Percentiles rank a stretch among this genome's conserved stretches.
These are phyloP conservation scores for Acronicta psi DNA, from an alignment of 2,888 invertebrate species.

Conservation along the genomic window DNA sequence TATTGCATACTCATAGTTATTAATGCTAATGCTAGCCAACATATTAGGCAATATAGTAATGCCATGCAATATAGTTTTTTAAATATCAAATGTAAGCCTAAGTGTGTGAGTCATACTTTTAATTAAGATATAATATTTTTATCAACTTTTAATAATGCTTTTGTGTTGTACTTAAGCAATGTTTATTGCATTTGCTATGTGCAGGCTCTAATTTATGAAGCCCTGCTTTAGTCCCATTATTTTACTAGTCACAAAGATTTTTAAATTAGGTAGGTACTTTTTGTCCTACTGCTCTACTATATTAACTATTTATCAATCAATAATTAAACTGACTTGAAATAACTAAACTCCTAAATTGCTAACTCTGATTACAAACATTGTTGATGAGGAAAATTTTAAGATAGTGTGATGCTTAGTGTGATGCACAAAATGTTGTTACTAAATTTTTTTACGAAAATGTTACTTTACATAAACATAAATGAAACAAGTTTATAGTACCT, in stretches of 20 bases:
- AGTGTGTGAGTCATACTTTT: conserved; percentile 10
- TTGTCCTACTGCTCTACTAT: neutral
- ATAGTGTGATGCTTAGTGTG: too few relatives aligned
- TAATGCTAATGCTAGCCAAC: conserved; percentile 35
- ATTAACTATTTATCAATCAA: too few relatives aligned
- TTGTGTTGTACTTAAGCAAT: conserved; percentile 36
- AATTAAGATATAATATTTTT: neutral
- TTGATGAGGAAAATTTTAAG: too few relatives aligned
- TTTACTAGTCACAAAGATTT: conserved; percentile 26
- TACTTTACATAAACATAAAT: conserved; percentile 6
- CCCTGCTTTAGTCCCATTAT: conserved; percentile 20
- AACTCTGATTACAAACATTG: neutral
- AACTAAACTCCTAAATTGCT: too few relatives aligned
- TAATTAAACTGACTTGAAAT: too few relatives aligned
- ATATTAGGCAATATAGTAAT: conserved; percentile 19
- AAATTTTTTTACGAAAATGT: conserved; percentile 1
- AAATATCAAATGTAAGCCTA: conserved; percentile 19
- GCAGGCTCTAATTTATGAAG: neutral
- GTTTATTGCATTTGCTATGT: neutral
- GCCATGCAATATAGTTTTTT: conserved; percentile 35
- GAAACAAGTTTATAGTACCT: conserved; percentile 3
- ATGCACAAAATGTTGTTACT: conserved; percentile 8
- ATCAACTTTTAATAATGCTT: conserved; percentile 23
- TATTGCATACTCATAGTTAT: too few relatives aligned
- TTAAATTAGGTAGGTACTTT: neutral